Percentiles rank a stretch among this genome's conserved stretches.
Conservation (phyloP, 2,113 vertebrate species). For the Micromys minutus region DNA sequence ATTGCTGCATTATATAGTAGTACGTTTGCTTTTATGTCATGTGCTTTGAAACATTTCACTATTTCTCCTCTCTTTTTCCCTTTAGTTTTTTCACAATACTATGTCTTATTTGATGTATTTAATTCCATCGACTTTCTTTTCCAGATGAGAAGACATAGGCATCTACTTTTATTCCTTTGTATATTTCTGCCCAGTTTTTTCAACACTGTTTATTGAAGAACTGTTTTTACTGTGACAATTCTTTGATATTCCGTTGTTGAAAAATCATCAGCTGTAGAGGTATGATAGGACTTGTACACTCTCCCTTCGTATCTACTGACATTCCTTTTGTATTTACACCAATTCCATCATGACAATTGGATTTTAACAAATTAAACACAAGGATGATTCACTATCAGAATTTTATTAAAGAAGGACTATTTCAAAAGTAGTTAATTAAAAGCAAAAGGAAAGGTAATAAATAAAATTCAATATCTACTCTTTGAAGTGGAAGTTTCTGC, state of each 20-base stretch:
- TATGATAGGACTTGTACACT: not conserved
- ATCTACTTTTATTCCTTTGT: not conserved
- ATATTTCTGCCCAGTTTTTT: not conserved
- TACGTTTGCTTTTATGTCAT: not conserved
- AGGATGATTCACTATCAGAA: not conserved
- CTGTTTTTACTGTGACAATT: not conserved
- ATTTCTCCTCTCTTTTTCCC: not conserved
- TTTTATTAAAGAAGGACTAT: not conserved
- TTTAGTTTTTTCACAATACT: not conserved
- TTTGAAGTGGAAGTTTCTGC: too few relatives aligned
- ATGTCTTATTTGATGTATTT: not conserved
- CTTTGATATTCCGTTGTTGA: not conserved
- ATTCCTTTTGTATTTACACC: not conserved
- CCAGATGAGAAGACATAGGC: not conserved
- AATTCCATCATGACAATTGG: not conserved
- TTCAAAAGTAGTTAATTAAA: not conserved
- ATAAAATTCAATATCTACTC: conserved; percentile 8
- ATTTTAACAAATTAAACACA: not conserved
- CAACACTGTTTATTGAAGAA: not conserved
- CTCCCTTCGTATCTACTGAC: not conserved
- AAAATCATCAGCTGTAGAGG: not conserved
- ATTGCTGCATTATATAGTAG: not conserved
- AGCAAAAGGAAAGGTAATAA: not conserved
- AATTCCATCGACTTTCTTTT: not conserved
- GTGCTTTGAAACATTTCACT: not conserved